Base-by-base conservation (phyloP, 2,113 vertebrate genomes). In the Caracal caracal region DNA sequence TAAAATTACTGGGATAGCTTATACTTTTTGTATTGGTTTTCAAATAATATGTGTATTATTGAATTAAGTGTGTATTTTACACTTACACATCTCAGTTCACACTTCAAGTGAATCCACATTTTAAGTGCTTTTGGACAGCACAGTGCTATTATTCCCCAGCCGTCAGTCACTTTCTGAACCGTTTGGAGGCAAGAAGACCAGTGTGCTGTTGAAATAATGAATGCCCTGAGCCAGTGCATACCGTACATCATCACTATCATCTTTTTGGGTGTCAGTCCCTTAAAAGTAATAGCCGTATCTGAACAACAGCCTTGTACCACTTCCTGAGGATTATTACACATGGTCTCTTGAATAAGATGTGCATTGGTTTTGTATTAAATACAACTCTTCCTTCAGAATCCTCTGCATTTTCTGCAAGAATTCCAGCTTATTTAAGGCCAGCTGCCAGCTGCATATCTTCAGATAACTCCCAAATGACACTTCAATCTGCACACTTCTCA, bases 211-310 rank as follows among this genome's bases (percentile, higher is more conserved):
- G 96, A 99, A 99, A 0, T 97, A 97, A 95, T 99, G 99, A 99
- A 99, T 3, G 99, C 99, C 30, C 99, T 97, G 43, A 99, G 99
- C 88, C 99, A 97, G 98, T 99, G 99, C 33, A 99, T 99, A 0
- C 99, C 99, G 1, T 99, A 99, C 99, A 99, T 99, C 99, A 99
- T 99, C 28, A 99, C 99, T 11, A 99, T 99, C 99, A 99, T 99
- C 83, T 99, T 99, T 96, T 98, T 98, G 0, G 99, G 99, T 26
- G 98, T 98, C 98, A 99, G 97, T 10, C 98, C 98, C 0, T 97
- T 98, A 97, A 99, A 99, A 0, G 99, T 99, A 98, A 99, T 97
- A 19, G 99, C 99, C 98, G 98, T 96, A 97, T 99, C 99, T 0
- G 99, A 99, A 97, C 99, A 99, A 98, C 99, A 99, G 85, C 99